Base-by-base conservation (phyloP, 2,113 vertebrate species). In the Ciconia boyciana region DNA sequence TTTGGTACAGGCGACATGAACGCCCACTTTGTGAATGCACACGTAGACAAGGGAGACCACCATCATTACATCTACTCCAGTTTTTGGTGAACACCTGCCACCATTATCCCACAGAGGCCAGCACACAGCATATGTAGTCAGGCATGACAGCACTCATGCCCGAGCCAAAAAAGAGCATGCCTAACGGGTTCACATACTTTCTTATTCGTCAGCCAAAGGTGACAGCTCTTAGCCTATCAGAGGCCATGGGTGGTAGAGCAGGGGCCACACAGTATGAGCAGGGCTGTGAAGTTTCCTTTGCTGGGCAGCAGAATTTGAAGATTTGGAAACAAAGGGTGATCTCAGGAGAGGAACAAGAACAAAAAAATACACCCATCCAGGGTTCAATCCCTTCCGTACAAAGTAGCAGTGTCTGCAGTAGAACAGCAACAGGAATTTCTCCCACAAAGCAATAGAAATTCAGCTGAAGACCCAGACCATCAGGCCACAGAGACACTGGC, bases 181-280 rank as follows among this genome's bases (percentile, higher is more conserved):
- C 16, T 43, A 36, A 32, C 0, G 0, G 5, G 12, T 44, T 49
- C 34, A 58, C 6, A 16, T 7, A 13, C 10, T 34, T 64, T 20
- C 14, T 58, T 21, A 49, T 13, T 17, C 54, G 12, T 60, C 29
- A 72, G 60, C 9, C 39, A 75, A 70, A 58, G 11, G 9, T 28
- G 26, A 29, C 29, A 78, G 26, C 28, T 83, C 15, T 48, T 8
- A 55, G 39, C 36, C 26, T 43, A 60, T 49, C 20, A 65, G 61
- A 79, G 49, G 54, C 34, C 44, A 16, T 2, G 4, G 7, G 34
- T 24, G 19, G 57, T 32, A 31, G 34, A 64, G 26, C 24, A 71
- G 13, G 1, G 3, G 18, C 28, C 52, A 74, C 21, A 24, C 7
- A 18, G 5, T 4, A 4, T 13, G 3, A 43, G 34, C 22, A 74